These are phyloP conservation scores for Pseudococcus viburni DNA, from an alignment of 2,888 invertebrate species.

Conservation along the genomic window DNA sequence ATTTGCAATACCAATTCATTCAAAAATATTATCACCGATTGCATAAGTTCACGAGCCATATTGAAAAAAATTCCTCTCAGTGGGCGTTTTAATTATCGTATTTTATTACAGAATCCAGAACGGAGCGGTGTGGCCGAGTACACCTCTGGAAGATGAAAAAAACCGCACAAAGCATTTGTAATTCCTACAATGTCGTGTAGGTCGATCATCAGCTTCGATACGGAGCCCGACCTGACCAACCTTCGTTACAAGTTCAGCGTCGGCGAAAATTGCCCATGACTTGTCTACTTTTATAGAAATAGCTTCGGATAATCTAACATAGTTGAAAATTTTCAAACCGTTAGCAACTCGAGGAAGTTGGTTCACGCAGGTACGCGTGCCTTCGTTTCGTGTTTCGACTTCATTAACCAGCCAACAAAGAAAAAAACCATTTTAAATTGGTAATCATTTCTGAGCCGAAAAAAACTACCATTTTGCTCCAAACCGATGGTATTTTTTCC, in stretches of 20 bases:
- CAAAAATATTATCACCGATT: neutral
- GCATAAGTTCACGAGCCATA: neutral
- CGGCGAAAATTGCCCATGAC: conserved; percentile 31
- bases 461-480: neutral
- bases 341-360: neutral
- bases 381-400: neutral
- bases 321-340: conserved; percentile 21
- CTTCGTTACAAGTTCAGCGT: conserved; percentile 12
- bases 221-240: neutral
- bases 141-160: neutral
- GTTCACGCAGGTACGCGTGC: conserved; percentile 15
- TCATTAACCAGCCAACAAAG: neutral
- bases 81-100: neutral
- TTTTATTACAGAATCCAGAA: neutral
- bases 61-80: neutral
- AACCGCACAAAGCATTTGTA: neutral
- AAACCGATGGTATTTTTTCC: neutral
- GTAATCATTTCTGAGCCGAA: neutral
- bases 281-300: conserved; percentile 35
- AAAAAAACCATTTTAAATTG: neutral
- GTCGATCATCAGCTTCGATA: neutral
- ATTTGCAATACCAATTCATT: neutral
- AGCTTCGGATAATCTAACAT: neutral
- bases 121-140: neutral
- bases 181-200: neutral